These are phyloP conservation scores for Pipra filicauda DNA, from an alignment of 2,113 vertebrate genomes.

Conservation along the genomic window DNA sequence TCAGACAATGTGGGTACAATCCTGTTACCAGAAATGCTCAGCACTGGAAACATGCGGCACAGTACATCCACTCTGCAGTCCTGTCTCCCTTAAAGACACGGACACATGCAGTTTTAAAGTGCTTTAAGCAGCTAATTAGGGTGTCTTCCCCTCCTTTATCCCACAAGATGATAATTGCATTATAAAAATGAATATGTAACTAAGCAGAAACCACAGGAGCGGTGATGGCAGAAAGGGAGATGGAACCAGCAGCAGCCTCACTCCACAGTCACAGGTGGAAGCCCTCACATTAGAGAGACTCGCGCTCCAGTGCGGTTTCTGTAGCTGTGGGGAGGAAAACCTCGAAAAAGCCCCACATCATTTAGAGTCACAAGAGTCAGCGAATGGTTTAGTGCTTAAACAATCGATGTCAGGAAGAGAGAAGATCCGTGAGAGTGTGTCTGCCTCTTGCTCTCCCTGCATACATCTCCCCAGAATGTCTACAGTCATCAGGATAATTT, in stretches of 20 bases:
- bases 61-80: background rate
- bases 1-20: background rate
- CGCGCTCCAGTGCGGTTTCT: constrained; percentile 63
- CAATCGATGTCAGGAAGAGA: constrained; percentile 71
- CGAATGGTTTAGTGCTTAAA: constrained; percentile 65
- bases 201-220: constrained; percentile 74
- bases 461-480: constrained; percentile 34
- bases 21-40: background rate
- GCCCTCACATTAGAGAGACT: constrained; percentile 64
- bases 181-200: constrained; percentile 77
- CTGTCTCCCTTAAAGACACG: constrained; percentile 42
- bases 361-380: constrained; percentile 63
- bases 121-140: constrained; percentile 75
- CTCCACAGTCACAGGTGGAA: constrained; percentile 62
- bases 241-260: constrained; percentile 42
- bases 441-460: constrained; percentile 30
- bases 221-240: constrained; percentile 61
- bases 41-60: background rate
- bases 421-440: constrained; percentile 27
- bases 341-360: constrained; percentile 60
- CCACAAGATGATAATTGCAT: constrained; percentile 76
- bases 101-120: constrained; percentile 57
- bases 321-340: constrained; percentile 67
- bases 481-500: constrained; percentile 51
- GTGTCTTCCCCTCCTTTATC: constrained; percentile 68